Evolutionary conservation across 2,113 vertebrate species (phyloP), one percentile per base, ranked within the genome.

Genomic region (Kobus ellipsiprymnus): DNA sequence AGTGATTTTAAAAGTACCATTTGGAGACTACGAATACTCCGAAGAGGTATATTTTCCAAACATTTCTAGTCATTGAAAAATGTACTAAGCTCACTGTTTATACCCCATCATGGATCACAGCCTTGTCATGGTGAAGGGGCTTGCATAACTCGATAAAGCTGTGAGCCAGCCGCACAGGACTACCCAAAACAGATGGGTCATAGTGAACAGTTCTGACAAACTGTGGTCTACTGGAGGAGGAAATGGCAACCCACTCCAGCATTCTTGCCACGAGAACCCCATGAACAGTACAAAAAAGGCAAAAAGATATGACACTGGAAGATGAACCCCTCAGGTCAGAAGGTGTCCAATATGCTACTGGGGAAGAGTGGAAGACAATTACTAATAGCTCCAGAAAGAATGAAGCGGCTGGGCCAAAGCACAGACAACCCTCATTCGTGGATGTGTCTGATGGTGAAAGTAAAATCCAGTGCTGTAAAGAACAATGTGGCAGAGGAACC

Each of bases 1-100:
- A 97, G 60, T 60, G 21, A 92, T 91, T 97, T 96, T 62, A 23
- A 62, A 97, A 96, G 74, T 77, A 67, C 7, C 14, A 74, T 86
- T 80, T 91, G 92, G 46, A 59, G 4, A 93, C 25, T 48, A 40
- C 46, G 87, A 96, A 14, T 90, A 82, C 23, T 88, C 60, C 29
- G 50, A 88, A 30, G 57, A 21, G 33, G 6, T n/a, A 82, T 90
- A 54, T 81, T 97, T 97, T 90, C 36, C 17, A 62, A 90, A 94
- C 23, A 92, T 95, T 92, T 94, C 48, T 87, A 95, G 84, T 54
- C 52, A 86, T 30, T 92, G 71, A 95, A 84, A 71, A 15, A 71
- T 80, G 96, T 97, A 27, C 40, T 59, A 77, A 50, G 84, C 62
- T 71, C 90, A 80, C 46, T 74, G 71, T 44, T 74, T 74, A 25